Percentiles rank a stretch among this genome's conserved stretches.
phyloP scores from a whole-genome alignment of 2,113 vertebrate species.

The Perca flavescens region DNA sequence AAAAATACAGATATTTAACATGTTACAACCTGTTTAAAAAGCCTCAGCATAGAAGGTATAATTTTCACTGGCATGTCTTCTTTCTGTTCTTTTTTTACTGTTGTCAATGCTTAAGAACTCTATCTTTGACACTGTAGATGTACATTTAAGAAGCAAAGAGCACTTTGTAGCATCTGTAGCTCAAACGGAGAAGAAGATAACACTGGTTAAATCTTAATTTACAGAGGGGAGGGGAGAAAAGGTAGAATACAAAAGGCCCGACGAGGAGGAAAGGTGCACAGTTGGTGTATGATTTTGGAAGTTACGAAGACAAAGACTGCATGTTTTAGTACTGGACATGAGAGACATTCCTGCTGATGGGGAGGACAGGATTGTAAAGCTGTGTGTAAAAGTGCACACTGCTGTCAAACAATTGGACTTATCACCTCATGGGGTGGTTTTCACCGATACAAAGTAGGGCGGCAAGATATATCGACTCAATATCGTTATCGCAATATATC shows the following conservation, averaged over 20 bases:
- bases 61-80: neutral
- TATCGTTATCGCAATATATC: too few relatives aligned
- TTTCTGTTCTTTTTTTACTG: neutral
- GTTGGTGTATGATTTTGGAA: neutral
- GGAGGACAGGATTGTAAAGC: neutral
- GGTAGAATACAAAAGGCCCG: neutral
- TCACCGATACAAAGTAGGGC: too few relatives aligned
- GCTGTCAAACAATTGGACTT: slow-evolving; percentile 1
- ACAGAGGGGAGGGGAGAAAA: neutral
- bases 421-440: too few relatives aligned
- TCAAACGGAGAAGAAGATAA: neutral
- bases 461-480: too few relatives aligned
- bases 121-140: neutral
- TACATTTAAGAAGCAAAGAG: neutral
- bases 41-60: neutral
- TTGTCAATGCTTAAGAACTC: neutral
- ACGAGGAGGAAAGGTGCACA: slow-evolving; percentile 3
- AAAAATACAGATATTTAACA: slow-evolving; percentile 44
- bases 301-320: neutral
- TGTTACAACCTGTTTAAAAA: slow-evolving; percentile 37
- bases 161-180: slow-evolving; percentile 6
- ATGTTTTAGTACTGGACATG: neutral
- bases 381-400: neutral
- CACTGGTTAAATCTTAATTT: neutral
- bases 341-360: neutral